Evolutionary conservation across 2,797 vertebrate genomes (phyloP).

Genomic region (Manis javanica): DNA sequence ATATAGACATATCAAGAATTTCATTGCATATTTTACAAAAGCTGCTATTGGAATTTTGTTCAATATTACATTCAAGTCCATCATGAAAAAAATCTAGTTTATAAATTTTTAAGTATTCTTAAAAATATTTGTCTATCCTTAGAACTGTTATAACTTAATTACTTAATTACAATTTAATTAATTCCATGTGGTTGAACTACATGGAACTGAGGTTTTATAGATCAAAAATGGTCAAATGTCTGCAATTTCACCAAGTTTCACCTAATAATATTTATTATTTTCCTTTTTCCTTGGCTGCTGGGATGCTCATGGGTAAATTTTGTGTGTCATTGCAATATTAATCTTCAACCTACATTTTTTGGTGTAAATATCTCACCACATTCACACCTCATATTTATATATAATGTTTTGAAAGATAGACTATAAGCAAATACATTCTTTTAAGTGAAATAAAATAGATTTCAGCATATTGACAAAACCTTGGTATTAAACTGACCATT

Average conservation of each 20-base stretch:
- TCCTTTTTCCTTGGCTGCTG: neutral
- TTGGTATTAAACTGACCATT: neutral
- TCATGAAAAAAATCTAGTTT: neutral
- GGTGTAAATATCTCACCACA: neutral
- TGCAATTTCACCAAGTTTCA: neutral
- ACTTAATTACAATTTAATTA: neutral
- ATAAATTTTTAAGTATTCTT: neutral
- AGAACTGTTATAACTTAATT: neutral
- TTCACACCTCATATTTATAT: neutral
- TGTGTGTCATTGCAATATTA: neutral
- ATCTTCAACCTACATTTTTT: constrained; percentile 1
- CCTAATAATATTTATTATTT: neutral
- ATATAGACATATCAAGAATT: neutral
- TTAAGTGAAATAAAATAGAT: neutral
- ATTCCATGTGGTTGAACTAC: neutral
- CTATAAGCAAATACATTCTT: neutral
- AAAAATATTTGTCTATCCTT: neutral
- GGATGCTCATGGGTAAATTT: neutral
- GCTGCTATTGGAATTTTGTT: neutral
- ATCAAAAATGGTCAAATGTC: neutral
- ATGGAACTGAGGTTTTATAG: neutral
- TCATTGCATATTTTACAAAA: neutral
- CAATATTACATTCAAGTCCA: neutral
- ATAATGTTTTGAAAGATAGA: neutral
- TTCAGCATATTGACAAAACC: neutral